Evolutionary conservation across 2,797 vertebrate species (phyloP).

Genomic region (Geotrypetes seraphini): DNA sequence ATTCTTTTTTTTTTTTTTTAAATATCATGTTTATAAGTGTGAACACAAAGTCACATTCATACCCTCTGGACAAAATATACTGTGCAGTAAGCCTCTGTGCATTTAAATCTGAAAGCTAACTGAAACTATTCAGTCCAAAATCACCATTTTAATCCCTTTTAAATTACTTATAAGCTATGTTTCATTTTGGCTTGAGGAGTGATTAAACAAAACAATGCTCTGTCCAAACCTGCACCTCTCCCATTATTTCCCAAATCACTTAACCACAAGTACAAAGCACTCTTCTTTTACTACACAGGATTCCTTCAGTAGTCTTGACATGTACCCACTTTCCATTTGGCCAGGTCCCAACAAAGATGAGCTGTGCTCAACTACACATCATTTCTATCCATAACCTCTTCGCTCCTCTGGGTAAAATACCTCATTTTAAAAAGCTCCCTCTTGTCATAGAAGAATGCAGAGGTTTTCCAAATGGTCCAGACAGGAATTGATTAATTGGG

Average conservation of each 20-base stretch:
- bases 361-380: constrained; percentile 21
- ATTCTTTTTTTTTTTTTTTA: no score
- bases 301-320: constrained; percentile 42
- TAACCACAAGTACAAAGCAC: constrained; percentile 31
- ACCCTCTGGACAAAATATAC: no score
- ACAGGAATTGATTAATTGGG: no score
- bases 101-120: no score
- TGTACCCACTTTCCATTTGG: constrained; percentile 34
- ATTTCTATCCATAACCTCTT: constrained; percentile 24
- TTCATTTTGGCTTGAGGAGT: constrained; percentile 20
- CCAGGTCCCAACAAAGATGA: constrained; percentile 28
- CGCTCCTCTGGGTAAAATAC: constrained; percentile 17
- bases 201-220: constrained; percentile 35
- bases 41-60: no score
- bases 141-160: constrained; percentile 9
- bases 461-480: constrained; percentile 3
- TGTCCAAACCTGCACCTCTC: constrained; percentile 31
- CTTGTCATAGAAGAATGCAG: not conserved
- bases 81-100: no score
- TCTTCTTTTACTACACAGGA: constrained; percentile 20
- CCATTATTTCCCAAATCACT: constrained; percentile 31
- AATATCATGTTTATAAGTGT: no score
- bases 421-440: not conserved
- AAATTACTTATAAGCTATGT: constrained; percentile 4
- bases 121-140: no score